These are phyloP conservation scores for Nemopilema nomurai DNA, from an alignment of 30 jellyfish, hydroid and myxozoan genomes.

Conservation along the genomic window DNA sequence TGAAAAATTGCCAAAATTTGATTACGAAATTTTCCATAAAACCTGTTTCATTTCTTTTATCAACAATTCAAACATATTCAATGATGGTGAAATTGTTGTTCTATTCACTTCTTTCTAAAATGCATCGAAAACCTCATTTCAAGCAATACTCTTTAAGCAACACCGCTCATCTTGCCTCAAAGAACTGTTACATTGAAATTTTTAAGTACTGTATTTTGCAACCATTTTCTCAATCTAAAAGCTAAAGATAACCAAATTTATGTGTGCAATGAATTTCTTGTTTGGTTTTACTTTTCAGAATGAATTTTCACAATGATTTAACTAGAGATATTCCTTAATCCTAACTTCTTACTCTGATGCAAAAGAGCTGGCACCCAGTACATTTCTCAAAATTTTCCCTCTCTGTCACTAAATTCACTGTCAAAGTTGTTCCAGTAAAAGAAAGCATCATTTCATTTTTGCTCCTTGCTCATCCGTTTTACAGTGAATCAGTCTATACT, in stretches of 20 bases:
- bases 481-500: background rate
- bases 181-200: background rate
- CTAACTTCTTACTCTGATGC: background rate
- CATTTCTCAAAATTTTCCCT: background rate
- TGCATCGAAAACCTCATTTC: no score
- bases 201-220: background rate
- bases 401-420: background rate
- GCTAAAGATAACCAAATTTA: background rate
- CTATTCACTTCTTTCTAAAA: no score
- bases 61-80: no score
- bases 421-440: background rate
- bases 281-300: background rate
- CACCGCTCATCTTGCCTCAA: background rate
- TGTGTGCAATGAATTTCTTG: background rate
- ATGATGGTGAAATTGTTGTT: no score
- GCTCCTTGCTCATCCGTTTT: background rate
- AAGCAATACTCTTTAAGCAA: background rate
- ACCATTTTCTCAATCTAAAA: background rate
- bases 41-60: background rate
- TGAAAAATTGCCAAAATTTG: background rate
- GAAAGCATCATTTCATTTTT: background rate
- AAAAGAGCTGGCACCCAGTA: background rate
- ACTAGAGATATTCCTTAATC: no score
- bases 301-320: background rate
- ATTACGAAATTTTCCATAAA: background rate